Evolutionary conservation across 2,888 invertebrate species (phyloP).

Genomic region (Atethmia centrago): DNA sequence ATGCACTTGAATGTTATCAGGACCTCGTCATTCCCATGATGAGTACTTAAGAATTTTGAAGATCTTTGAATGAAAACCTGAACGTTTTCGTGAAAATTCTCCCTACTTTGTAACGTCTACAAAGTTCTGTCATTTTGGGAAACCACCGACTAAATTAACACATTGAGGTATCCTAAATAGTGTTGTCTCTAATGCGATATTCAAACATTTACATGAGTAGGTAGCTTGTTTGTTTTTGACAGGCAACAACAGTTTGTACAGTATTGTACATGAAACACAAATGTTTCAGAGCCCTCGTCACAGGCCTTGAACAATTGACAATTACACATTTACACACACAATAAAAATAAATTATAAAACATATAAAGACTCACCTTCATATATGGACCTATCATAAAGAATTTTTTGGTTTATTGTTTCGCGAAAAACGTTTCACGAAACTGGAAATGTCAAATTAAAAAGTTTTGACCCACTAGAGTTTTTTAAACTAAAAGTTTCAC

Average conservation of each 20-base stretch:
- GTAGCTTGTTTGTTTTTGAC: constrained; percentile 10
- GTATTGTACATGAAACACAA: constrained; percentile 26
- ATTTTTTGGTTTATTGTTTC: constrained; percentile 81
- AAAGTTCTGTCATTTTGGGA: not conserved
- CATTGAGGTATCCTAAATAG: constrained; percentile 3
- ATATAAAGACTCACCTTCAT: constrained; percentile 86
- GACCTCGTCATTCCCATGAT: not conserved
- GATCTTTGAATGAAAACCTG: constrained; percentile 15
- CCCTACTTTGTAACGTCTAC: not conserved
- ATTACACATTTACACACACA: constrained; percentile 20
- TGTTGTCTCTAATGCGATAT: constrained; percentile 20
- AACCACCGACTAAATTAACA: constrained; percentile 13
- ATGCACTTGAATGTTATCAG: not conserved
- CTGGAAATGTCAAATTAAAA: constrained; percentile 69
- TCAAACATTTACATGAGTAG: constrained; percentile 33
- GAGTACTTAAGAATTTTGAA: not conserved
- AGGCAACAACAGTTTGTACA: not conserved
- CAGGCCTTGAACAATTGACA: constrained; percentile 34
- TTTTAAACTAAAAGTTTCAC: constrained; percentile 78
- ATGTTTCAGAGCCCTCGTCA: constrained; percentile 40
- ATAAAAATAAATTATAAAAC: constrained; percentile 60
- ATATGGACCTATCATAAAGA: constrained; percentile 90
- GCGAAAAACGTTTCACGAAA: constrained; percentile 89
- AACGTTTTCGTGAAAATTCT: not conserved
- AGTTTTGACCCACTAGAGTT: constrained; percentile 67